phyloP scores from a whole-genome alignment of 2,797 vertebrate species.

The Carapus acus region DNA sequence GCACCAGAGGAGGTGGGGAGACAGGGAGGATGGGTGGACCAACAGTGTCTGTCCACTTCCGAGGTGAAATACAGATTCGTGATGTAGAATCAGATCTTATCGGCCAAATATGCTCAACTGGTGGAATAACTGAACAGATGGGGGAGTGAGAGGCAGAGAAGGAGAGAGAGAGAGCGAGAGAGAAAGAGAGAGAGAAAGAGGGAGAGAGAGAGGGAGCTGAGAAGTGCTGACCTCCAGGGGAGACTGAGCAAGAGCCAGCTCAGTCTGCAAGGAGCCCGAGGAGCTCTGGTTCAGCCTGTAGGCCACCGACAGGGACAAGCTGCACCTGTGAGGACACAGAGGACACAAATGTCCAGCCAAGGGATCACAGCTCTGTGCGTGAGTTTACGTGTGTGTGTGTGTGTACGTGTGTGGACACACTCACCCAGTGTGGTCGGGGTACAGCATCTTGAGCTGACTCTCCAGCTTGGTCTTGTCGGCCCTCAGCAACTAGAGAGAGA shows the following conservation, averaged over 20 bases:
- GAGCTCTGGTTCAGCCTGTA: constrained; percentile 68
- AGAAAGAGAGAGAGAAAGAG: neutral
- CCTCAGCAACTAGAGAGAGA: constrained; percentile 73
- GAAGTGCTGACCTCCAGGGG: constrained; percentile 74
- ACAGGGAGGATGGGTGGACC: neutral
- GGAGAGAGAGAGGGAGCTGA: neutral
- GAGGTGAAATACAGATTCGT: too few relatives aligned
- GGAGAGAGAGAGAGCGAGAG: too few relatives aligned
- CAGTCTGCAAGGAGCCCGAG: constrained; percentile 76
- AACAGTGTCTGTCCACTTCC: too few relatives aligned
- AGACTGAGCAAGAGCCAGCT: constrained; percentile 81
- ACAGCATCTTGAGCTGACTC: constrained; percentile 77
- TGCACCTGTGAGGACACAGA: constrained; percentile 23
- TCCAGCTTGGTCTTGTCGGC: constrained; percentile 81
- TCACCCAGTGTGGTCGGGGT: constrained; percentile 81
- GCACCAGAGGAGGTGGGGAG: constrained; percentile 16
- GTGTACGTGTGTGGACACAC: constrained; percentile 49
- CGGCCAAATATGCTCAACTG: too few relatives aligned
- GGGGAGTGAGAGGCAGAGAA: too few relatives aligned
- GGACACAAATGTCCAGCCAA: too few relatives aligned
- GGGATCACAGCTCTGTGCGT: too few relatives aligned
- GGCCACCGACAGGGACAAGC: constrained; percentile 66
- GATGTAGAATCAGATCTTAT: too few relatives aligned
- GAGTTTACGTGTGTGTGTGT: too few relatives aligned
- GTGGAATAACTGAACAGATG: too few relatives aligned